A percentile compares a stretch with the other conserved stretches of the same genome.
Conservation (phyloP, 2,888 invertebrate species). For the Dendrolimus pini region DNA sequence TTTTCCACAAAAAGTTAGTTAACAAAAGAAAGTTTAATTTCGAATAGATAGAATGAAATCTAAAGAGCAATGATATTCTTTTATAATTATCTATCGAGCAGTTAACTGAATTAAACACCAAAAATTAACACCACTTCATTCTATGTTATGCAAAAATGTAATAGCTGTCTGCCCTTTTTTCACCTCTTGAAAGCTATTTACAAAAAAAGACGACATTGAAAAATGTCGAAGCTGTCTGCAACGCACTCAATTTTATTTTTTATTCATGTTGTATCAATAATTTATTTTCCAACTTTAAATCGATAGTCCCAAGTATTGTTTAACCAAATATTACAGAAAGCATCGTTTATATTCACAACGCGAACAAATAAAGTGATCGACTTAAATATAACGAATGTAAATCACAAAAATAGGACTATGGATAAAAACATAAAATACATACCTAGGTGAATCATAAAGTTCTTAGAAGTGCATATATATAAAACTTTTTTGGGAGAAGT, state of each 20-base stretch:
- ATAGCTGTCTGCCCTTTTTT: slow-evolving; percentile 24
- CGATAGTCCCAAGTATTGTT: neutral
- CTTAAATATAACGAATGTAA: neutral
- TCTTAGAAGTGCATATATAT: too few species aligned
- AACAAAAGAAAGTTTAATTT: too few species aligned
- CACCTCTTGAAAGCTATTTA: slow-evolving; percentile 15
- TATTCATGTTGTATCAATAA: neutral
- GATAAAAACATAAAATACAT: too few species aligned
- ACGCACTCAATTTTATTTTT: neutral
- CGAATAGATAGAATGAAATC: too few species aligned
- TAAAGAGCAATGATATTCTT: slow-evolving; percentile 3
- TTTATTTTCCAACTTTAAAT: neutral
- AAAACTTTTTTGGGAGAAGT: too few species aligned
- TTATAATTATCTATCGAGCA: neutral
- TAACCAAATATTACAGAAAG: neutral
- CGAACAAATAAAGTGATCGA: neutral
- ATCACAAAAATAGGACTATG: neutral
- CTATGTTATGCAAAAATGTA: slow-evolving; percentile 6
- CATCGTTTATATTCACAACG: neutral
- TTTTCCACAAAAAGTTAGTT: too few species aligned
- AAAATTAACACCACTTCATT: neutral
- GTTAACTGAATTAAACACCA: neutral
- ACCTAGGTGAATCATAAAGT: too few species aligned
- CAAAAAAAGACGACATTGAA: slow-evolving; percentile 5
- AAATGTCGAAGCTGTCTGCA: slow-evolving; percentile 1